phyloP scores from a whole-genome alignment of 2,113 vertebrate species.

The Hoplias malabaricus region DNA sequence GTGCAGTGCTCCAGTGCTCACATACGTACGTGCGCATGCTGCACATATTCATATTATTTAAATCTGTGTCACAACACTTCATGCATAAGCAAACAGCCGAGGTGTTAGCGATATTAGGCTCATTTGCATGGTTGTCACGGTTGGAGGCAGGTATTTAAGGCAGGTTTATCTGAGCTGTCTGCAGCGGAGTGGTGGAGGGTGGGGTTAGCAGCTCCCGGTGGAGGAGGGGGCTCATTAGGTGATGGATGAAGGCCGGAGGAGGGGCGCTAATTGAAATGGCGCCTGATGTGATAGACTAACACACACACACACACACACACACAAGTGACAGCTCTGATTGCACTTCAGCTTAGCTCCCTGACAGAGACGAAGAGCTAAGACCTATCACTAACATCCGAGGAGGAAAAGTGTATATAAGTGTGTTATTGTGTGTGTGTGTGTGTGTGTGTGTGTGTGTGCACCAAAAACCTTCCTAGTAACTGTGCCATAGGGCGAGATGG shows the following conservation, averaged over 20 bases:
- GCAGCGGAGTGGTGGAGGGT: not conserved
- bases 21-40: not conserved
- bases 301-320: slow-evolving; percentile 25
- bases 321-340: slow-evolving; percentile 48
- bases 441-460: not conserved
- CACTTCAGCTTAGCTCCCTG: slow-evolving; percentile 30
- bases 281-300: slow-evolving; percentile 49
- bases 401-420: slow-evolving; percentile 3
- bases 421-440: slow-evolving; percentile 14
- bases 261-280: slow-evolving; percentile 51
- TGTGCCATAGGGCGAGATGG: slow-evolving; percentile 27
- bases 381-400: slow-evolving; percentile 33
- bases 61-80: not conserved
- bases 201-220: slow-evolving; percentile 26
- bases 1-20: too few relatives aligned
- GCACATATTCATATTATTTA: not conserved
- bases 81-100: not conserved
- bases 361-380: slow-evolving; percentile 18
- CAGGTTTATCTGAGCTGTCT: slow-evolving; percentile 2
- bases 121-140: slow-evolving; percentile 34
- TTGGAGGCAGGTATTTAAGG: slow-evolving; percentile 5
- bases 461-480: slow-evolving; percentile 24
- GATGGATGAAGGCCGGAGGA: slow-evolving; percentile 29
- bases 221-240: slow-evolving; percentile 46
- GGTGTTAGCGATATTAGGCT: not conserved